phyloP scores from a whole-genome alignment of 2,113 vertebrate species.

The Leptodactylus fuscus region DNA sequence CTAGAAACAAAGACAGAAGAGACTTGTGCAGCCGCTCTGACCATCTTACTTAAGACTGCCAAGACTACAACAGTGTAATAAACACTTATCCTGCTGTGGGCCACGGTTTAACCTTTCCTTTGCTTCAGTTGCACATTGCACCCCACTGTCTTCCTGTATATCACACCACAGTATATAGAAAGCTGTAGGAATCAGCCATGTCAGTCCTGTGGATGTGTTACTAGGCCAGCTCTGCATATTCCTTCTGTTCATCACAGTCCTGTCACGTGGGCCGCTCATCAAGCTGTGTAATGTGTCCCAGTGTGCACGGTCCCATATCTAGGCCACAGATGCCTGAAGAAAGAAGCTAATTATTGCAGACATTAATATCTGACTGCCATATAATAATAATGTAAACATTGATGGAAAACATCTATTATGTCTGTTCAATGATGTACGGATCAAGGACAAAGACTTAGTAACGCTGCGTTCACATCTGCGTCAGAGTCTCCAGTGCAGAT shows the following conservation, averaged over 20 bases:
- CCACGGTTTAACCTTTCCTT: no score
- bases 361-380: neutral
- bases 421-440: neutral
- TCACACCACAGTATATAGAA: neutral
- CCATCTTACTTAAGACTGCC: no score
- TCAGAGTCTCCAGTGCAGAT: no score
- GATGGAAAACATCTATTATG: neutral
- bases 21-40: no score
- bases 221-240: neutral
- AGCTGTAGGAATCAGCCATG: neutral
- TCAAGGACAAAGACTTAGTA: no score
- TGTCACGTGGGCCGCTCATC: neutral
- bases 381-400: neutral
- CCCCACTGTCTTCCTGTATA: neutral
- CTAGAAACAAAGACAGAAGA: no score
- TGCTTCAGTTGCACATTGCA: no score
- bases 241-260: neutral
- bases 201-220: neutral
- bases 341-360: neutral
- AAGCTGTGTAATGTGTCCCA: conserved; percentile 18
- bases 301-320: neutral
- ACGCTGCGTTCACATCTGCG: no score
- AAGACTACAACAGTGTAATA: no score
- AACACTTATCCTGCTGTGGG: neutral
- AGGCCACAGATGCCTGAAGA: neutral